Evolutionary conservation across 2,888 invertebrate genomes (phyloP).

Genomic region (Hypsopygia costalis): DNA sequence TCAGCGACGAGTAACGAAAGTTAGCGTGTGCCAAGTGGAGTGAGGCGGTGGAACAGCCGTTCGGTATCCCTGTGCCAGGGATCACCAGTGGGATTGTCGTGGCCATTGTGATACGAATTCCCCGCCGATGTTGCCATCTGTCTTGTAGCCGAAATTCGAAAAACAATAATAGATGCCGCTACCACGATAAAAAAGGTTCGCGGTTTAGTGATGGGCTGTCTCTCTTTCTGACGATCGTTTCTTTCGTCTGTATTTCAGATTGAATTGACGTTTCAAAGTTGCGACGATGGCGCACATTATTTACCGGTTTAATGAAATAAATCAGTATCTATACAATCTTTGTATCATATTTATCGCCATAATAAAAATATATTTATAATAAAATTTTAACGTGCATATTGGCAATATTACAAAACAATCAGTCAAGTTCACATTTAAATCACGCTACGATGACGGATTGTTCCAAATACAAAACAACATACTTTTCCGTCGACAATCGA

Average conservation of each 20-base stretch:
- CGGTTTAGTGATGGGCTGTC: constrained; percentile 24
- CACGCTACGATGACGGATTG: constrained; percentile 12
- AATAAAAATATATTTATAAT: not conserved
- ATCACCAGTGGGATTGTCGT: constrained; percentile 50
- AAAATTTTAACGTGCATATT: constrained; percentile 1
- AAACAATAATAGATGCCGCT: constrained; percentile 44
- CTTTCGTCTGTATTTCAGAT: not conserved
- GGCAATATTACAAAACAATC: constrained; percentile 1
- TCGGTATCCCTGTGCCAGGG: constrained; percentile 56
- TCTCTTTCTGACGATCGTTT: not conserved
- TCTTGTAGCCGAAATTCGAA: constrained; percentile 54
- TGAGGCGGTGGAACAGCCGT: constrained; percentile 69
- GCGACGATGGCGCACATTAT: no score
- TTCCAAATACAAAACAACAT: constrained; percentile 22
- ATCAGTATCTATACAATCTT: no score
- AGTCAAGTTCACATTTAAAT: constrained; percentile 1
- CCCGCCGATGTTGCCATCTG: constrained; percentile 62
- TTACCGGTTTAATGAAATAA: no score
- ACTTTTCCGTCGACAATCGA: constrained; percentile 42
- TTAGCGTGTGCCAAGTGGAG: constrained; percentile 72
- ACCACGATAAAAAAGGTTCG: constrained; percentile 34
- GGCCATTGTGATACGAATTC: constrained; percentile 67
- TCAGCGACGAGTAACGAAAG: constrained; percentile 50
- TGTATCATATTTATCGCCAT: no score
- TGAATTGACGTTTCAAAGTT: not conserved